Evolutionary conservation across 2,888 invertebrate species (phyloP).

Genomic region (Dioctria linearis): DNA sequence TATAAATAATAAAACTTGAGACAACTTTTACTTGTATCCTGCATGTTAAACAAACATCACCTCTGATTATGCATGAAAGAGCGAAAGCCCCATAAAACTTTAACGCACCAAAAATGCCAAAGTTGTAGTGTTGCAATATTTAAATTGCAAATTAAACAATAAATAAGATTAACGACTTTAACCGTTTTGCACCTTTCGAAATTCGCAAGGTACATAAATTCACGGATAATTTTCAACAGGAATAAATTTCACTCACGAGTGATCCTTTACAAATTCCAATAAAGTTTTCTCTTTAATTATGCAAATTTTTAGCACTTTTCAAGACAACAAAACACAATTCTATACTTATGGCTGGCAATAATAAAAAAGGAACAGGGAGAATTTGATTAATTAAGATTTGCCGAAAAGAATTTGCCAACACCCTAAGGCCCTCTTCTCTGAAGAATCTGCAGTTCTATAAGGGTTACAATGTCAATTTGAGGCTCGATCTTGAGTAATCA

Average conservation of each 20-base stretch:
- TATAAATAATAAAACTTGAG: no score
- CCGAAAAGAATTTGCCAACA: conserved; percentile 1
- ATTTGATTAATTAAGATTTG: neutral
- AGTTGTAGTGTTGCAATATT: no score
- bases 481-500: neutral
- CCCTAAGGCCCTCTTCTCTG: neutral
- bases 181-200: no score
- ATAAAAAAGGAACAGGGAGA: neutral
- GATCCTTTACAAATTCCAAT: neutral
- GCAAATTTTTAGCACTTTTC: neutral
- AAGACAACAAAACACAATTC: neutral
- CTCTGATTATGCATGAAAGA: no score
- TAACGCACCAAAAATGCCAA: no score
- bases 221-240: neutral
- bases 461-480: neutral
- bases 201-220: neutral
- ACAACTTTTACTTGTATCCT: no score
- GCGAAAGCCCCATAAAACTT: no score
- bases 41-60: no score
- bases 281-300: neutral
- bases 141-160: no score
- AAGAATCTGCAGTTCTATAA: neutral
- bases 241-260: neutral
- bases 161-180: no score
- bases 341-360: neutral